Base-by-base conservation (phyloP, 2,888 invertebrate genomes). In the Danaus chrysippus region DNA sequence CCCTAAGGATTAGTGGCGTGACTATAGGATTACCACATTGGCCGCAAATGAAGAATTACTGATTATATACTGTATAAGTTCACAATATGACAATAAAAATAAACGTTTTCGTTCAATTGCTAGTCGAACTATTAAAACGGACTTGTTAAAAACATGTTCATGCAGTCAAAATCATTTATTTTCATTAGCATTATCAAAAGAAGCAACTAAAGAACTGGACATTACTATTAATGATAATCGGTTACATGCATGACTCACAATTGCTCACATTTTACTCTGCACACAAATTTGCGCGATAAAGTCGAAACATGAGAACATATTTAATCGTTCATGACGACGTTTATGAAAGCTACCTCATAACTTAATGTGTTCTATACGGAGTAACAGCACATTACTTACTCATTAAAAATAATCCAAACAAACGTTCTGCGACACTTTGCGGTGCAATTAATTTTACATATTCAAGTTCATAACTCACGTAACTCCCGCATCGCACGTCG, bases 21-120 rank as follows among this genome's bases (percentile, higher is more conserved):
- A 84, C 87, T 83, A 84, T 84, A 82, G 86, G 90, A 91, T 91
- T 91, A 91, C 90, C 85, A 84, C 87, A 87, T 85, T 84, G 83
- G 79, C 83, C 86, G 78, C 88, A 90, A 91, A 91, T 90, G 85
- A 87, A 88, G 85, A 89, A 88, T 87, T 82, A 87, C 85, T 83
- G 81, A 86, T 87, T 84, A 82, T 77, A 80, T 63, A 67, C 66
- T 71, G 54, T 53, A 54, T 64, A 19, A 58, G 54, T 23, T 62
- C 52, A 34, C 6, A 58, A 55, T 49, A 61, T 44, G 49, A 61
- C 54, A 56, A 46, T 53, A 57, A 63, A 59, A 19, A 8, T 34
- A 49, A 63, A 62, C 12, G 12, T 43, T 43, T n/a, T 43, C 11
- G 11, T 11, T 43, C 11, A n/a, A 11, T 3, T 49, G 15, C 8